phyloP scores from a whole-genome alignment of 2,113 vertebrate genomes.

The Tragulus kanchil region DNA sequence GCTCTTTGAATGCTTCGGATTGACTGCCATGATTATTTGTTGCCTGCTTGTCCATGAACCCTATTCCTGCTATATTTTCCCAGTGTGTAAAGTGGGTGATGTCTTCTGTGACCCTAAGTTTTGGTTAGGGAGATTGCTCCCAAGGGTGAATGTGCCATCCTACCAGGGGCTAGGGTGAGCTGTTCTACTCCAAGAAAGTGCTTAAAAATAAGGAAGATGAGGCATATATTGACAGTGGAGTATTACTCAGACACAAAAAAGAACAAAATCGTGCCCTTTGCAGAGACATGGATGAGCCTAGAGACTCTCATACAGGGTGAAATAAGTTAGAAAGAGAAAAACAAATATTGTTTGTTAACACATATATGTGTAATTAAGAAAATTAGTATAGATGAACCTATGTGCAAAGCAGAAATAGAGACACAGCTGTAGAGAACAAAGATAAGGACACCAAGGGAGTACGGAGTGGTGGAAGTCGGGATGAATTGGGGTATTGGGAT shows the following conservation, averaged over 20 bases:
- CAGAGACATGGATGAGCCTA: background rate
- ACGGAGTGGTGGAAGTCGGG: background rate
- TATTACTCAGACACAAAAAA: background rate
- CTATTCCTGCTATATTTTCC: background rate
- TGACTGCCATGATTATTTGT: background rate
- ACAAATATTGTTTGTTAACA: too few species aligned
- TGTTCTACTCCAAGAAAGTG: background rate
- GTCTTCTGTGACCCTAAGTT: background rate
- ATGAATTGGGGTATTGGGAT: background rate
- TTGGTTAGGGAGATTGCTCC: background rate
- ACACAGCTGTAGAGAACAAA: background rate
- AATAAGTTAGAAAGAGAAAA: too few species aligned
- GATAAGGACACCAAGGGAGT: background rate
- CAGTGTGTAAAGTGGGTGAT: background rate
- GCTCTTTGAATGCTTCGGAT: background rate
- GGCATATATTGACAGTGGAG: background rate
- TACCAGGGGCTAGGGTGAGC: background rate
- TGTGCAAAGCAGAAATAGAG: too few species aligned
- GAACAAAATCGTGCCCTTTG: background rate
- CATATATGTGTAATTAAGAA: too few species aligned
- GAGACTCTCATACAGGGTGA: background rate
- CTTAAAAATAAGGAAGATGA: background rate
- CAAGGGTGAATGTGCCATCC: background rate
- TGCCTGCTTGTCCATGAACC: background rate
- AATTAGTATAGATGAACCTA: too few species aligned